Percentiles rank a stretch among this genome's conserved stretches.
phyloP scores from a whole-genome alignment of 2,888 invertebrate genomes.

The Cephus pulcher region DNA sequence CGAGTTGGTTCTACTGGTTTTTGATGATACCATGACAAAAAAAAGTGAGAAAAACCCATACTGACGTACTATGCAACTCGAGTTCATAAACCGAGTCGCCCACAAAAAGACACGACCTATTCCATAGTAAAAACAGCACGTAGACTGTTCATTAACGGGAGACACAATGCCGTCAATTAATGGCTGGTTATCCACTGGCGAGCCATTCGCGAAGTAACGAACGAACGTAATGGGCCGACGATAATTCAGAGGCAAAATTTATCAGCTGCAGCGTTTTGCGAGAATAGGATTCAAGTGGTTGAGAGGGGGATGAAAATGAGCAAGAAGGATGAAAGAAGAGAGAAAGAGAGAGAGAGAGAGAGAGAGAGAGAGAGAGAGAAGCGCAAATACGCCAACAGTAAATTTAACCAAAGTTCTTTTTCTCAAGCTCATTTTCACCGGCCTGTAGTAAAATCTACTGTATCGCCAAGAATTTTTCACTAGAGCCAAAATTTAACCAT shows the following conservation, averaged over 20 bases:
- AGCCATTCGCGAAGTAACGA: not conserved
- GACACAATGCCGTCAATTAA: not conserved
- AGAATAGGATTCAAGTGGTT: slow-evolving; percentile 20
- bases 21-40: not conserved
- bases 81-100: not conserved
- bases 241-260: not conserved
- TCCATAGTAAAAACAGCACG: not conserved
- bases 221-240: not conserved
- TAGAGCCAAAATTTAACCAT: not conserved
- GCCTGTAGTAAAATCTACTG: not conserved
- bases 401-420: not conserved
- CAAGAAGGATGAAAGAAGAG: not conserved
- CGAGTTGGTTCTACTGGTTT: not conserved
- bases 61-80: not conserved
- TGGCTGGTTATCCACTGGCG: not conserved
- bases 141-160: not conserved
- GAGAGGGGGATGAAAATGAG: slow-evolving; percentile 9
- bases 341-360: not conserved
- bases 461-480: not conserved
- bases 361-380: not conserved
- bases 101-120: not conserved
- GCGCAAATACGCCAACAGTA: not conserved
- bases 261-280: slow-evolving; percentile 21
- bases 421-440: not conserved
- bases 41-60: not conserved